Evolutionary conservation across 2,888 invertebrate species (phyloP), one percentile per base, ranked within the genome.

Genomic region (Parthenolecanium corni): DNA sequence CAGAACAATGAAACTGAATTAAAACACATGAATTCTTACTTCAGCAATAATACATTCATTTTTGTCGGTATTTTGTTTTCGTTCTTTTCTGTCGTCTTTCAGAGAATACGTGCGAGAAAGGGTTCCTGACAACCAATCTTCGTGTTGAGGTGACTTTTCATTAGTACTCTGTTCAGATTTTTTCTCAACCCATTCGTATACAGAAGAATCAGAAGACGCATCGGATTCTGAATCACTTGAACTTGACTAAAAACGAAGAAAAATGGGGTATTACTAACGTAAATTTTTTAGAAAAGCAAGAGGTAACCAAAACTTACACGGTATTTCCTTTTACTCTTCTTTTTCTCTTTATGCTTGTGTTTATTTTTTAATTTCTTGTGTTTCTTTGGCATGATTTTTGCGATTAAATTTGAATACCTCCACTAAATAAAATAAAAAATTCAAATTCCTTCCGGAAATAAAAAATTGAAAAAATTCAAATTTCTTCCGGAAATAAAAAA

Each of bases 111-210:
- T 74, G 16, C 76, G 72, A 64, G 80, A 72, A 21, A 77, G 67
- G 12, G 82, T 79, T 71, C 84, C 77, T 38, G 80, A 80, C 86
- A 91, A 88, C 90, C 91, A 91, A 69, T 84, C 82, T 54, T 90
- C 89, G 63, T 86, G 77, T 69, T 78, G 73, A 21, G 64, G 68
- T 54, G 66, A 47, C 68, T 66, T 51, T 65, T 67, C 62, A 62
- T 52, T 46, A 53, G 46, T 40, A n/a, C 40, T 16, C 11, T 36
- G 51, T 44, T 62, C 11, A 16, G 44, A 12, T 18, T 64, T 64
- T 68, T 78, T 80, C 72, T 84, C 84, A 5, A 83, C 77, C 83
- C 84, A 84, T 71, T 79, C 78, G 66, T 80, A 78, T 49, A 76
- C 75, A 65, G 72, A 69, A 52, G 72, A 49, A 5, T 14, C 14